A percentile compares a stretch with the other conserved stretches of the same genome.
These are phyloP conservation scores for Todiramphus saurophagus DNA, from an alignment of 2,113 vertebrate genomes.

Conservation along the genomic window DNA sequence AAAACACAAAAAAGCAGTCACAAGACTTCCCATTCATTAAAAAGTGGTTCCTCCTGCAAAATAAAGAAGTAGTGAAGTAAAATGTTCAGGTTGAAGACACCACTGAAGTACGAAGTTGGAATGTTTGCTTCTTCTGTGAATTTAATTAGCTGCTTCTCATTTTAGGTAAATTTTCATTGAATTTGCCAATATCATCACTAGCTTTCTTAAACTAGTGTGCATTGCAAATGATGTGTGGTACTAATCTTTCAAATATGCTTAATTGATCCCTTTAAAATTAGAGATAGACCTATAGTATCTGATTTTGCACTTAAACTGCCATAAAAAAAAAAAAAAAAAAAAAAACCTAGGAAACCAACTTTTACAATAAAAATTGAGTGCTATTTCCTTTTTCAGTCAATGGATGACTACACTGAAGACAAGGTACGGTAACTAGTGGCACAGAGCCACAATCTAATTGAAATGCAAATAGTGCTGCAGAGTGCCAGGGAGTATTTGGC, in stretches of 20 bases:
- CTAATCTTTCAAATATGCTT: neutral
- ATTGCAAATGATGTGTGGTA: neutral
- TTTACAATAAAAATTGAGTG: neutral
- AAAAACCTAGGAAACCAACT: neutral
- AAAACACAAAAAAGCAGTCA: neutral
- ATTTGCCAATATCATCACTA: neutral
- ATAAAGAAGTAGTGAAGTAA: neutral
- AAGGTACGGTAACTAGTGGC: neutral
- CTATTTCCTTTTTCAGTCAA: neutral
- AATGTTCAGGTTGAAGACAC: neutral
- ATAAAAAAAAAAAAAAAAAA: neutral
- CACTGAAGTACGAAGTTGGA: neutral
- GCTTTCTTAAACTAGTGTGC: neutral
- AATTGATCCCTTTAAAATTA: neutral
- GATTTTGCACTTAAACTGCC: neutral
- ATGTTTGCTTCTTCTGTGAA: neutral
- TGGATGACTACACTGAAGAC: neutral
- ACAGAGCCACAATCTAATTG: constrained; percentile 29
- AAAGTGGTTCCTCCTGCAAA: neutral
- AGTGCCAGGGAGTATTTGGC: constrained; percentile 38
- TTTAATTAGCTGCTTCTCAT: neutral
- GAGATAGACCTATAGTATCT: neutral
- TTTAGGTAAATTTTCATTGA: neutral
- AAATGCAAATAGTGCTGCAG: constrained; percentile 51
- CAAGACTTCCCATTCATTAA: neutral